These are phyloP conservation scores for Athetis lepigone DNA, from an alignment of 2,888 invertebrate genomes.

Conservation along the genomic window DNA sequence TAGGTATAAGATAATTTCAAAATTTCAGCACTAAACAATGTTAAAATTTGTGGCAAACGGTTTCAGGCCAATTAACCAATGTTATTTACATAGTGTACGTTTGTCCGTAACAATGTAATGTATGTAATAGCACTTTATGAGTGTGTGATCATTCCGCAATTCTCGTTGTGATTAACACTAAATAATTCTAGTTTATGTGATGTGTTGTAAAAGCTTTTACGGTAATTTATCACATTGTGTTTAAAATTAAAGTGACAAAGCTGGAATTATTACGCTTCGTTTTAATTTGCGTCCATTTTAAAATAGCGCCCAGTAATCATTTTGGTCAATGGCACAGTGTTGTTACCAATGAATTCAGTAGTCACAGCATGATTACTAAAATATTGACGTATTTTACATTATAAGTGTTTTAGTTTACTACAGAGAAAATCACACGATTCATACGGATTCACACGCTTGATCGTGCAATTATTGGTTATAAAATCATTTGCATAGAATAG, in stretches of 20 bases:
- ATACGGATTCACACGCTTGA: no score
- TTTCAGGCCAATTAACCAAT: constrained; percentile 43
- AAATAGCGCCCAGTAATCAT: no score
- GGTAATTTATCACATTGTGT: background rate
- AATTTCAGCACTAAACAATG: constrained; percentile 7
- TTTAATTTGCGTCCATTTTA: background rate
- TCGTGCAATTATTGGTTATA: no score
- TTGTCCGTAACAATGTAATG: constrained; percentile 6
- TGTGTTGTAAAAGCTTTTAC: constrained; percentile 13
- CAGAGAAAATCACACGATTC: no score
- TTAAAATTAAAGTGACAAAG: background rate
- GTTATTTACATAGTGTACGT: constrained; percentile 27
- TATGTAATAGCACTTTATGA: constrained; percentile 19
- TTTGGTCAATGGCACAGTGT: no score
- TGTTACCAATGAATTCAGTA: no score
- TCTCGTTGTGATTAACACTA: constrained; percentile 13
- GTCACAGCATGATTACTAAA: no score
- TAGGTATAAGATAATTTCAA: constrained; percentile 19
- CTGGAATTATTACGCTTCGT: background rate
- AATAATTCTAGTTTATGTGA: constrained; percentile 27
- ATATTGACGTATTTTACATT: no score
- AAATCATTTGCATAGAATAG: no score
- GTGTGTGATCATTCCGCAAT: constrained; percentile 10
- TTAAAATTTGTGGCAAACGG: constrained; percentile 31
- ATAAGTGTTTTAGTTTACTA: no score